These are phyloP conservation scores for Rhabdophis nuchalis DNA, from an alignment of 2,797 vertebrate species.

Conservation along the genomic window DNA sequence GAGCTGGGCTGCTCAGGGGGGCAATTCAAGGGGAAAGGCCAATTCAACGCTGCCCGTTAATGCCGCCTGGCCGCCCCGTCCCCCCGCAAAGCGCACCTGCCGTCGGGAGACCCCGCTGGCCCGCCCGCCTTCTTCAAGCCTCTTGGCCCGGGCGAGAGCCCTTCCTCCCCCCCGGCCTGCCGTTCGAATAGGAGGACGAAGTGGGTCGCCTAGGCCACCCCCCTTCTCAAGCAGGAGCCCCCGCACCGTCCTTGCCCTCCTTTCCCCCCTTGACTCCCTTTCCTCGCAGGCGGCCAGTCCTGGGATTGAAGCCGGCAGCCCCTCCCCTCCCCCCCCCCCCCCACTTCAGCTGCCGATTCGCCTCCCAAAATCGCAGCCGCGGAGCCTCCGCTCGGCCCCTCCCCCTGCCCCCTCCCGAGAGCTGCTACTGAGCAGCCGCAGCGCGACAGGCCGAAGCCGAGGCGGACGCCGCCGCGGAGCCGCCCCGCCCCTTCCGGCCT, in stretches of 20 bases:
- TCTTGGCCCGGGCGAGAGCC: not conserved
- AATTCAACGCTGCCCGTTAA: not conserved
- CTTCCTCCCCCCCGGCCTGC: not conserved
- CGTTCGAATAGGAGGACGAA: too few relatives aligned
- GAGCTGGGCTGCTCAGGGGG: not conserved
- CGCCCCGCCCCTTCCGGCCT: too few relatives aligned
- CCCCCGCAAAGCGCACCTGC: not conserved
- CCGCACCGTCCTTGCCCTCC: not conserved
- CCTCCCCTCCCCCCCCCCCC: too few relatives aligned
- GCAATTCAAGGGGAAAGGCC: not conserved
- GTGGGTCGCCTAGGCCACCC: too few relatives aligned
- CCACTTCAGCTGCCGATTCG: not conserved
- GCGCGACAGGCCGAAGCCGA: not conserved
- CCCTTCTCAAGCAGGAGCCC: too few relatives aligned
- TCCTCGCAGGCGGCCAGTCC: not conserved
- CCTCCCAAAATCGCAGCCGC: not conserved
- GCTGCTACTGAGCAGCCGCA: not conserved
- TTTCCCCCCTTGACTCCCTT: not conserved
- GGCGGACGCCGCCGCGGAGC: not conserved
- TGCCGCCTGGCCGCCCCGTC: too few relatives aligned
- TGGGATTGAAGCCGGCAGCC: too few relatives aligned
- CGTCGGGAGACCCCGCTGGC: not conserved
- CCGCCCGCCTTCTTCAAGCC: too few relatives aligned
- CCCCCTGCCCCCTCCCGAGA: not conserved
- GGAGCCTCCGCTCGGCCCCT: not conserved